Evolutionary conservation across 2,888 invertebrate species (phyloP).

Genomic region (Sarcophaga subvicina): DNA sequence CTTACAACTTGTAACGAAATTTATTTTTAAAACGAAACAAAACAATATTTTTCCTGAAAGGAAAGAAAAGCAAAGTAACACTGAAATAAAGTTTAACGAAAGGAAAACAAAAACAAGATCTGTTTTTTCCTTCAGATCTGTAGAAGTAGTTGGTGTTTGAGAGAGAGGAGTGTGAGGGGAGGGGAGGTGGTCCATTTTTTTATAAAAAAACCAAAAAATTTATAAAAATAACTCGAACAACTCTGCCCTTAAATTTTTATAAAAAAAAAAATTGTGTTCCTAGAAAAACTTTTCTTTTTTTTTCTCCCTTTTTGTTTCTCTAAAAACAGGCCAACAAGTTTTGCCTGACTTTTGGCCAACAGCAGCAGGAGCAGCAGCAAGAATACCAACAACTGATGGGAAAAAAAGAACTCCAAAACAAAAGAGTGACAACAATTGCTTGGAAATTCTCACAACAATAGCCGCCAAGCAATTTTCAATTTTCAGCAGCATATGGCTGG

Average conservation of each 20-base stretch:
- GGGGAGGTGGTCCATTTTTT: too few relatives aligned
- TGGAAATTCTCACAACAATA: neutral
- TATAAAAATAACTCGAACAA: too few relatives aligned
- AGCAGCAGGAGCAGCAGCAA: neutral
- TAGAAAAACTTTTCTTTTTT: neutral
- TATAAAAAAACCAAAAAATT: too few relatives aligned
- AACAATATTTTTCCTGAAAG: neutral
- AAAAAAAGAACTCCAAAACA: neutral
- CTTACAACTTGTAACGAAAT: neutral
- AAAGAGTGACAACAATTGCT: neutral
- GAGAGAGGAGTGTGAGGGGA: too few relatives aligned
- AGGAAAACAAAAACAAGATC: neutral
- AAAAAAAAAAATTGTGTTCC: too few relatives aligned
- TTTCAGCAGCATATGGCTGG: too few relatives aligned
- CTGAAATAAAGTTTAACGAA: too few relatives aligned
- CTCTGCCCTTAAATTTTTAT: too few relatives aligned
- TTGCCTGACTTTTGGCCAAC: neutral
- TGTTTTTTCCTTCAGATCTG: too few relatives aligned
- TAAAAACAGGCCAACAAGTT: neutral
- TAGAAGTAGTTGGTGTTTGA: too few relatives aligned
- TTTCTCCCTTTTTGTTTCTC: neutral
- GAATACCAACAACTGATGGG: too few relatives aligned
- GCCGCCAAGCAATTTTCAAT: neutral
- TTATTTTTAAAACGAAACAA: neutral
- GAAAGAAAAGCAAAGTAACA: neutral